Base-by-base conservation (phyloP, 2,113 vertebrate genomes). In the Illadopsis cleaveri region DNA sequence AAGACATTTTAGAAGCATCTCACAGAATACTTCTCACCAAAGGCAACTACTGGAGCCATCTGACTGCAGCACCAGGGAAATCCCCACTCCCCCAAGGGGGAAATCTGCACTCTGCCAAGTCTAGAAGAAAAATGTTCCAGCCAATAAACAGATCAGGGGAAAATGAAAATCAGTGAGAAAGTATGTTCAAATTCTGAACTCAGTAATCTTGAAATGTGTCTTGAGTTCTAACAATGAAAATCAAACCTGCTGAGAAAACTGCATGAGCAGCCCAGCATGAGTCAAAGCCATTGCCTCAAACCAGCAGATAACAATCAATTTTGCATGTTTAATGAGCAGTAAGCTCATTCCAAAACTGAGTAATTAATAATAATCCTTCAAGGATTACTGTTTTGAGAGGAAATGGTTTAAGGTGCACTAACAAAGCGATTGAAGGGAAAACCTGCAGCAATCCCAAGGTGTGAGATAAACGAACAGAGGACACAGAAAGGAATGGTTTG, bases 321-420 rank as follows among this genome's bases (percentile, higher is more conserved):
- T 4, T 16, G 30, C 21, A 5, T 2, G 33, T 25, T 72, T 85
- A 87, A 65, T 15, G 17, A 79, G 54, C 66, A 80, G 48, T 37
- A 61, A 88, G 6, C 24, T 44, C 53, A 40, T 60, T 38, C 51
- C 40, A 84, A 86, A 94, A 44, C 4, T 10, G 5, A 51, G 30
- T 48, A 83, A 92, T 82, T 82, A 95, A 56, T 70, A 86, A 73
- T 62, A 68, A 88, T 48, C 75, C 79, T 82, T 30, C 11, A 13
- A 10, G 40, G 60, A 81, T 94, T 47, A n/a, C 12, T 56, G 51
- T 54, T 88, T 73, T 35, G 27, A 87, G 44, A 86, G 73, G 60
- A 89, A 94, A 83, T 27, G 37, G 54, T 56, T 61, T 35, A 38
- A 73, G 75, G 58, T 64, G 79, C 91, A 60, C 15, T 45, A 72